A percentile compares a stretch with the other conserved stretches of the same genome.
phyloP scores from a whole-genome alignment of 2,113 vertebrate genomes.

The Piaya cayana region DNA sequence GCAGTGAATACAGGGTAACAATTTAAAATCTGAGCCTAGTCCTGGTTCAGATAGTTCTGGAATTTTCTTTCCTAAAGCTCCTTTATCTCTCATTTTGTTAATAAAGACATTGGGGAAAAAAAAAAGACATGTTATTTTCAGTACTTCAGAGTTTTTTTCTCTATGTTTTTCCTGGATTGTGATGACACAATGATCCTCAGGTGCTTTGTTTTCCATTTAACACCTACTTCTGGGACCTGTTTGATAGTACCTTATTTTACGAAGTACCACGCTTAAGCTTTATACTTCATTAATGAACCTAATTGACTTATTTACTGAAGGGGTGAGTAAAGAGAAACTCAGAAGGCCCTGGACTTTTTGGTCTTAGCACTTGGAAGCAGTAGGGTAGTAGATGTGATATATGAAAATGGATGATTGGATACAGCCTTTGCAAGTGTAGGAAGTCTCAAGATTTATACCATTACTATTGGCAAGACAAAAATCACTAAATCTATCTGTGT shows the following conservation, averaged over 20 bases:
- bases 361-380: not conserved
- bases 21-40: not conserved
- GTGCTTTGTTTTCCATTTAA: not conserved
- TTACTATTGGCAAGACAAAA: not conserved
- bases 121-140: not conserved
- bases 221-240: not conserved
- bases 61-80: not conserved
- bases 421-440: not conserved
- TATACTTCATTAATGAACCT: not conserved
- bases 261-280: not conserved
- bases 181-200: not conserved
- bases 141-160: not conserved
- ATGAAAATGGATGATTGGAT: rapidly evolving
- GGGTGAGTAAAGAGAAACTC: not conserved
- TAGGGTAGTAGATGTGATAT: not conserved
- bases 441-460: not conserved
- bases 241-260: not conserved
- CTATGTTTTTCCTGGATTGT: not conserved
- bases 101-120: not conserved
- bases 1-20: not conserved
- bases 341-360: not conserved
- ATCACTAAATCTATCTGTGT: not conserved
- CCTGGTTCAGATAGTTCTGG: not conserved
- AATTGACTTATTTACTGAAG: not conserved
- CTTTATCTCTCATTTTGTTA: not conserved